phyloP scores from a whole-genome alignment of 2,888 invertebrate species.

The Norana najaformis region DNA sequence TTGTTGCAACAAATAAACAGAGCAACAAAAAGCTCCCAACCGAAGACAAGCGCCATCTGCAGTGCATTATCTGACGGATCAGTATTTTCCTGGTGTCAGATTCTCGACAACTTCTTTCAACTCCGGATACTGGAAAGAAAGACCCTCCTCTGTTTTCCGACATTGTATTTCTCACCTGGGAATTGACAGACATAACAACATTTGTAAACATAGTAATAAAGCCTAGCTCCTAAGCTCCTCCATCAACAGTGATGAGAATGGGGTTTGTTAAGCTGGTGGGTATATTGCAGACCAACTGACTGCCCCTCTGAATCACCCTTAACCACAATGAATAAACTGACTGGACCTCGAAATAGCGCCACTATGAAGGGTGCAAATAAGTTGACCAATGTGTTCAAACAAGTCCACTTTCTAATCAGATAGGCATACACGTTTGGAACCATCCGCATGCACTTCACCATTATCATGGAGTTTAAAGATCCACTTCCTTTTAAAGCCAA shows the following conservation, averaged over 20 bases:
- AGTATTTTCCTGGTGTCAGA: neutral
- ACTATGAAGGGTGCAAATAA: neutral
- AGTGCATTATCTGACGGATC: neutral
- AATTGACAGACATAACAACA: neutral
- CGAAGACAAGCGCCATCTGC: neutral
- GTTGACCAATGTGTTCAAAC: too few relatives aligned
- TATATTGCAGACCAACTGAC: neutral
- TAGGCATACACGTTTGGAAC: neutral
- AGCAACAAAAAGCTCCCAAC: neutral
- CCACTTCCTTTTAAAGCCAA: neutral
- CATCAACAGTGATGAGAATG: neutral
- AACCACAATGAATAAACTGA: neutral
- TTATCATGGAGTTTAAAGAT: neutral
- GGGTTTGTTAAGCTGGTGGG: neutral
- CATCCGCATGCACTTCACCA: neutral
- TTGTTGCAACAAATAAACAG: neutral
- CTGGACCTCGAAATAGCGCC: neutral
- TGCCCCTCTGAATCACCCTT: neutral
- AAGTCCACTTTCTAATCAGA: neutral
- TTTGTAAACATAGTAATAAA: constrained; percentile 1
- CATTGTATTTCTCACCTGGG: neutral
- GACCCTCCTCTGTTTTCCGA: neutral
- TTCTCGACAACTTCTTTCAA: neutral
- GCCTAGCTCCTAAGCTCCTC: too few relatives aligned
- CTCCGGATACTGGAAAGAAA: neutral